phyloP scores from a whole-genome alignment of 1,140 invertebrate genomes.

The Brachionus paranguensis region DNA sequence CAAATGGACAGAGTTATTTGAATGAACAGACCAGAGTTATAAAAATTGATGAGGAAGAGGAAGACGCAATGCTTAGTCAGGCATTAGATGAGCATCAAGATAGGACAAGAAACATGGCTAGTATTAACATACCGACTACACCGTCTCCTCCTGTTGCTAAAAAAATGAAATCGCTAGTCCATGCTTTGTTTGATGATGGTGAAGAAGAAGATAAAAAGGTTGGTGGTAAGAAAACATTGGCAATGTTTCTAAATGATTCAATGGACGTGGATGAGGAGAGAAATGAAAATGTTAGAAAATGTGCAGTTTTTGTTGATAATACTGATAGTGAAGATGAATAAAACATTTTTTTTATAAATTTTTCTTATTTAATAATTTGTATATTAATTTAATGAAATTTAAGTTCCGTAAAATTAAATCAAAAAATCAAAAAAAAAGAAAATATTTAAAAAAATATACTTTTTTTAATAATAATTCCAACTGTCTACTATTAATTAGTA shows the following conservation, averaged over 20 bases:
- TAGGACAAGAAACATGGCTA: not conserved
- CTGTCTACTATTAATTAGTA: too few species aligned
- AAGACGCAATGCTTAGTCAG: not conserved
- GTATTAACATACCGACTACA: not conserved
- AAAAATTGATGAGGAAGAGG: not conserved
- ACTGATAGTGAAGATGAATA: constrained; percentile 22
- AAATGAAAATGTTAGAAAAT: not conserved
- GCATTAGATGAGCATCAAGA: constrained; percentile 20
- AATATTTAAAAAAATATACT: not conserved
- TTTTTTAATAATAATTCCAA: too few species aligned
- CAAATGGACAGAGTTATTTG: constrained; percentile 17
- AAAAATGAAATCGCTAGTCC: not conserved
- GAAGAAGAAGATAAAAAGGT: constrained; percentile 2
- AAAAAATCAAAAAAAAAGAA: not conserved
- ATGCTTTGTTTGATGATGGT: constrained; percentile 26
- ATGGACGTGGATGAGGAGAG: not conserved
- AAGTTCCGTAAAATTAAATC: not conserved
- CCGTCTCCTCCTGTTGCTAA: constrained; percentile 8
- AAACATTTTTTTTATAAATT: not conserved
- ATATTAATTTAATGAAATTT: not conserved
- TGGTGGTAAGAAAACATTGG: not conserved
- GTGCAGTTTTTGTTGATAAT: constrained; percentile 8
- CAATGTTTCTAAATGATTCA: constrained; percentile 30
- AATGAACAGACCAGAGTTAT: not conserved
- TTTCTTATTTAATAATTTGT: not conserved